Conservation (phyloP, 37 sponge, comb jelly and placozoan genomes). For the Spongilla lacustris region DNA sequence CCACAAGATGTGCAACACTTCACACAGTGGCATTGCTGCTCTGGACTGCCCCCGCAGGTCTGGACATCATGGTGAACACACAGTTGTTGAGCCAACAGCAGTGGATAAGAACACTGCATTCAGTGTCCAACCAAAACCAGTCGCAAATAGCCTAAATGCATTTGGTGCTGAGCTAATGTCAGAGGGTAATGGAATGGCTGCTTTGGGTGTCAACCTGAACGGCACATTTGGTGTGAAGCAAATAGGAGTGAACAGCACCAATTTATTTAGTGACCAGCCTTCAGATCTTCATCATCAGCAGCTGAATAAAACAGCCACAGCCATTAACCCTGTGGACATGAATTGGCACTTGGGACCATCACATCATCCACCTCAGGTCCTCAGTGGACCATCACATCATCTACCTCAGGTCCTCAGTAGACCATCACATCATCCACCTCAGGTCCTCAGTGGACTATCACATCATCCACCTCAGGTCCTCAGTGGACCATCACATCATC, state of each 20-base stretch:
- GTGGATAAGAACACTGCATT: not conserved
- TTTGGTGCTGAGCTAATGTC: not conserved
- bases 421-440: not conserved
- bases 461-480: not conserved
- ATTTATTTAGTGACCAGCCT: not conserved
- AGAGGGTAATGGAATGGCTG: not conserved
- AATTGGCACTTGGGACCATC: not conserved
- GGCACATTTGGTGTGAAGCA: not conserved
- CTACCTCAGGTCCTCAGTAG: not conserved
- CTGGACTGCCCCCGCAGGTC: not conserved
- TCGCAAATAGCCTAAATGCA: not conserved
- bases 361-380: not conserved
- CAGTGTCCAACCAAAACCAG: not conserved
- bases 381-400: not conserved
- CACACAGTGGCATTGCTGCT: not conserved
- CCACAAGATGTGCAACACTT: constrained; percentile 10
- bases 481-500: not conserved
- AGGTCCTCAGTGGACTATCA: not conserved
- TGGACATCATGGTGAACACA: not conserved
- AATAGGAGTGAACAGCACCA: not conserved
- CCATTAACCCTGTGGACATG: not conserved
- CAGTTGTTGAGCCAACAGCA: not conserved
- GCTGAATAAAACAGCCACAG: not conserved
- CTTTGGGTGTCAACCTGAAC: not conserved
- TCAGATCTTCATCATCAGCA: not conserved